phyloP scores from a whole-genome alignment of 1,140 invertebrate species.

The Leptinotarsa undecemlineata region DNA sequence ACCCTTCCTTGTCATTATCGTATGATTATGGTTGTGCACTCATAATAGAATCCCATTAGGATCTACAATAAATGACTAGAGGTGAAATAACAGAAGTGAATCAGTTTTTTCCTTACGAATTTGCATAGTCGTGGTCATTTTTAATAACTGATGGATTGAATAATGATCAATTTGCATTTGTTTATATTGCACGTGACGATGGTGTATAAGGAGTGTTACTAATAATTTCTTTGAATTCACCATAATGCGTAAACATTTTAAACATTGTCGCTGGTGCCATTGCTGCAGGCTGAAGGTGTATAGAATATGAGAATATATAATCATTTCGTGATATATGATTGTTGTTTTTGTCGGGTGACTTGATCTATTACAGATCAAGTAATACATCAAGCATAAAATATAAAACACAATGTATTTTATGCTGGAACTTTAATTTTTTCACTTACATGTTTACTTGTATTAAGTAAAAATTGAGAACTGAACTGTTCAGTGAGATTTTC shows the following conservation, averaged over 20 bases:
- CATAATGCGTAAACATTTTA: not conserved
- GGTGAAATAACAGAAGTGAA: too few species aligned
- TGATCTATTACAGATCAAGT: not conserved
- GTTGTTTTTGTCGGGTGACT: not conserved
- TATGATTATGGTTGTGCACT: too few species aligned
- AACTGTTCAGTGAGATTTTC: too few species aligned
- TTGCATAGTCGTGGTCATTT: not conserved
- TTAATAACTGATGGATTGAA: not conserved
- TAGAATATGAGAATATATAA: not conserved
- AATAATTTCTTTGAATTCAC: constrained; percentile 1
- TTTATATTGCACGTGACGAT: not conserved
- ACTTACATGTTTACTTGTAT: too few species aligned
- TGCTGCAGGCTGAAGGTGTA: not conserved
- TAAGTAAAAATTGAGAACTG: too few species aligned
- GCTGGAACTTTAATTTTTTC: too few species aligned
- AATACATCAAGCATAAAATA: too few species aligned
- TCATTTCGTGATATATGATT: not conserved
- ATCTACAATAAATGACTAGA: too few species aligned
- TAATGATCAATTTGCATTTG: not conserved
- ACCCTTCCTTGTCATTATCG: too few species aligned
- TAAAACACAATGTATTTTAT: too few species aligned
- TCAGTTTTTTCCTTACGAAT: not conserved
- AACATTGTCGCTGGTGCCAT: not conserved
- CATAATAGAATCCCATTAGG: too few species aligned
- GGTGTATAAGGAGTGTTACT: not conserved